Evolutionary conservation across 64 coral and sea anemone species (phyloP).

Genomic region (Montipora cactus): DNA sequence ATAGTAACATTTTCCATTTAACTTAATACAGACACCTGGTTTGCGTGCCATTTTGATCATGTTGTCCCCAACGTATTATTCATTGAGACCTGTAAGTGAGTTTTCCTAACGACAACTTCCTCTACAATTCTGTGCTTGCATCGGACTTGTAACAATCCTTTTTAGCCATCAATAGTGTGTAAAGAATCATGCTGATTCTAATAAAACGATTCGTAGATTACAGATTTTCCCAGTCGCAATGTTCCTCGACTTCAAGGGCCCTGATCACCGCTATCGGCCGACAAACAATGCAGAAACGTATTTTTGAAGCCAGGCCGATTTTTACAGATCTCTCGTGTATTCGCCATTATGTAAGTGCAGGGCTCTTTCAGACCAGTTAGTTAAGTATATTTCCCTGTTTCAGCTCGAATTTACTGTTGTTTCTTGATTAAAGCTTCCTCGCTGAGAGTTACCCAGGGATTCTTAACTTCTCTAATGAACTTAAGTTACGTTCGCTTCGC

Average conservation of each 20-base stretch:
- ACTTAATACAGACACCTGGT: neutral
- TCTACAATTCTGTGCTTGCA: neutral
- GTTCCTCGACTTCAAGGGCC: neutral
- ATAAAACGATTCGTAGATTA: conserved; percentile 36
- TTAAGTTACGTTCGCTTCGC: neutral
- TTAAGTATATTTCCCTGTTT: neutral
- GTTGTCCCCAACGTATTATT: neutral
- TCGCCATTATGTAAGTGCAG: neutral
- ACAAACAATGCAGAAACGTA: neutral
- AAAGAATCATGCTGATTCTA: conserved; percentile 8
- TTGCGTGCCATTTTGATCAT: neutral
- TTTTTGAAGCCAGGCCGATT: too few species aligned
- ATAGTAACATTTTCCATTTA: conserved; percentile 15
- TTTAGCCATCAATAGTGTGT: conserved; percentile 20
- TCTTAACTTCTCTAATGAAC: neutral
- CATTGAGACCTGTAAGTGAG: neutral
- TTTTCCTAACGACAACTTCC: too few species aligned
- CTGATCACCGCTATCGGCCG: too few species aligned
- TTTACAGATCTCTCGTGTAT: conserved; percentile 29
- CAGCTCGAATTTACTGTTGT: neutral
- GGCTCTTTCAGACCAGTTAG: neutral
- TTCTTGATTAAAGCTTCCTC: neutral
- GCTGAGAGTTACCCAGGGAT: neutral
- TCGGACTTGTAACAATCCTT: conserved; percentile 14
- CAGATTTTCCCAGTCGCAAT: neutral